A percentile compares a stretch with the other conserved stretches of the same genome.
Evolutionary conservation across 1,140 invertebrate genomes (phyloP).

Genomic region (Bombus confusus): DNA sequence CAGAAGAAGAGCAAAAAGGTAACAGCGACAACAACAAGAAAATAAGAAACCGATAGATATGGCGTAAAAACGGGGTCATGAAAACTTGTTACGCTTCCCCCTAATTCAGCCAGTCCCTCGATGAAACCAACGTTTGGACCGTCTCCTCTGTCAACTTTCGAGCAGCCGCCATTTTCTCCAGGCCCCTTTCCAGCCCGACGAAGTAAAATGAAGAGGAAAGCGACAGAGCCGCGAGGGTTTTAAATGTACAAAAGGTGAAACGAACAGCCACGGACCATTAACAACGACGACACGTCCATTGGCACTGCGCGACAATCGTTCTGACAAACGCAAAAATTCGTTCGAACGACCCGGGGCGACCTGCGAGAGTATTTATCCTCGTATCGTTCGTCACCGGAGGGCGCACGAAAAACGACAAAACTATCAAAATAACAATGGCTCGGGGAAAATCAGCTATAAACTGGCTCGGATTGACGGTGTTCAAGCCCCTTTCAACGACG

Average conservation of each 20-base stretch:
- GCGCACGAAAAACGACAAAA: neutral
- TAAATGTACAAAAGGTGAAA: neutral
- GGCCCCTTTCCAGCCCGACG: neutral
- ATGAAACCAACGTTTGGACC: neutral
- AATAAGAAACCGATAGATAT: neutral
- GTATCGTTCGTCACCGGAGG: neutral
- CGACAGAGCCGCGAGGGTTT: too few relatives aligned
- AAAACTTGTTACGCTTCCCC: slow-evolving; percentile 32
- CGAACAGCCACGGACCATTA: slow-evolving; percentile 16
- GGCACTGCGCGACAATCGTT: slow-evolving; percentile 24
- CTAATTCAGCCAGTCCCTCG: neutral
- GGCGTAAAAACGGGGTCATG: neutral
- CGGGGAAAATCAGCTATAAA: neutral
- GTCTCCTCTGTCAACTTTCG: neutral
- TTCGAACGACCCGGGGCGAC: slow-evolving; percentile 4
- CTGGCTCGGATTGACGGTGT: neutral
- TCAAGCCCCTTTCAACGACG: neutral
- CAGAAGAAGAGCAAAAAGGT: neutral
- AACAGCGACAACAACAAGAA: too few relatives aligned
- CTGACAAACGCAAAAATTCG: slow-evolving; percentile 54
- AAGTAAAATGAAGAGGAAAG: neutral
- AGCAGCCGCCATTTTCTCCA: neutral
- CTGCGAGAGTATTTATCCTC: neutral
- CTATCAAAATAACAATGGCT: neutral
- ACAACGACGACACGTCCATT: neutral